Conservation (phyloP, 2,113 vertebrate genomes). For the Epinephelus cyanopodus region DNA sequence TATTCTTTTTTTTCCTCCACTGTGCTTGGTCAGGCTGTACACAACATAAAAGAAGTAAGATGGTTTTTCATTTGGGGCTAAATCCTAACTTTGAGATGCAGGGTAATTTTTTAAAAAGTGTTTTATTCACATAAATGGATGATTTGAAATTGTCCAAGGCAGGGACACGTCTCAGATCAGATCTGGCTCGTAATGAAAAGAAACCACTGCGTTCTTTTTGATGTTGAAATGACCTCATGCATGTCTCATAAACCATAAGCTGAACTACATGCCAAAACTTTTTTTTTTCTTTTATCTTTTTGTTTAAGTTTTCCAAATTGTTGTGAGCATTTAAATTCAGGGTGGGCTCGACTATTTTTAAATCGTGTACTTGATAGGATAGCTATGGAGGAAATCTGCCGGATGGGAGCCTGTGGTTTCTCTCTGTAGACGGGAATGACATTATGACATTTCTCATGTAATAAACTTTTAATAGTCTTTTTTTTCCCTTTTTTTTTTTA, state of each 20-base stretch:
- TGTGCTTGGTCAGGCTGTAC: slow-evolving; percentile 44
- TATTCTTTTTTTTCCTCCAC: not conserved
- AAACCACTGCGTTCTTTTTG: not conserved
- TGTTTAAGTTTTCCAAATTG: slow-evolving; percentile 12
- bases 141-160: slow-evolving; percentile 47
- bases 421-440: slow-evolving; percentile 13
- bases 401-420: slow-evolving; percentile 11
- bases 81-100: slow-evolving; percentile 49
- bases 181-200: slow-evolving; percentile 20
- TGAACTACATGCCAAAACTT: slow-evolving; percentile 49
- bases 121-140: slow-evolving; percentile 45
- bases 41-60: slow-evolving; percentile 5
- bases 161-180: slow-evolving; percentile 37
- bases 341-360: slow-evolving; percentile 49
- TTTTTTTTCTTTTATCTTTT: not conserved
- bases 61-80: slow-evolving; percentile 30
- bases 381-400: slow-evolving; percentile 18
- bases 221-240: slow-evolving; percentile 39
- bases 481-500: slow-evolving; percentile 7
- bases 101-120: slow-evolving; percentile 38
- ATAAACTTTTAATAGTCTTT: not conserved
- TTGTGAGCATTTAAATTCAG: slow-evolving; percentile 53
- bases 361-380: slow-evolving; percentile 30
- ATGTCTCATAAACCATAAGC: slow-evolving; percentile 50
- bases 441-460: slow-evolving; percentile 26